Base-by-base conservation (phyloP, 2,888 invertebrate species). In the Notodonta ziczac region DNA sequence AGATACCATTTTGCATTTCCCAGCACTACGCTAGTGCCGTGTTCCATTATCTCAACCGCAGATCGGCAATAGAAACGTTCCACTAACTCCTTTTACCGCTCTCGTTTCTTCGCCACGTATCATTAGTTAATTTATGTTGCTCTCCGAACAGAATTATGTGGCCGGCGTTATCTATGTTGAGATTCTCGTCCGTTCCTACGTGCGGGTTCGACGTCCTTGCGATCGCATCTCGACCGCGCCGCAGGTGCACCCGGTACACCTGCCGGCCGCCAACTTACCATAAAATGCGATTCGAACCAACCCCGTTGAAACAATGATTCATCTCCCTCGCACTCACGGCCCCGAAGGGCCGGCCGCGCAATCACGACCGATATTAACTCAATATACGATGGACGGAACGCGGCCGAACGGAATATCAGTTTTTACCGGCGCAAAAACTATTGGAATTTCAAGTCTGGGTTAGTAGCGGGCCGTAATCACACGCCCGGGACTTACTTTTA, bases 381-480 rank as follows among this genome's bases (percentile, higher is more conserved):
- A 87, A 91, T 91, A 90, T 90, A 91, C 88, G 81, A 78, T 76
- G 86, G 86, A 85, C 84, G 81, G 87, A 89, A 87, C 88, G 87
- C 87, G 87, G 87, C 80, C 90, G 87, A 86, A 89, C 86, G 90
- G 90, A 90, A 90, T 91, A 91, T 92, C 89, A 90, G 88, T 91
- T 93, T 93, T 93, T 92, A 90, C 87, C 76, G 87, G 76, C 87
- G 93, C 91, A 93, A 93, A 93, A 93, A 92, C 92, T 92, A 90
- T 92, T 75, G 91, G 92, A 89, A 93, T 93, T 90, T 84, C 85
- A 86, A 85, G 88, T 88, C 86, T 86, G 87, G 86, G 89, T 85
- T 87, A 85, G 88, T 85, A 81, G 85, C 81, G 74, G 83, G 76
- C 82, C 80, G 89, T 89, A 91, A 92, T 92, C 91, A 89, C 85